phyloP scores from a whole-genome alignment of 2,797 vertebrate species.

The Danio jaintianensis region DNA sequence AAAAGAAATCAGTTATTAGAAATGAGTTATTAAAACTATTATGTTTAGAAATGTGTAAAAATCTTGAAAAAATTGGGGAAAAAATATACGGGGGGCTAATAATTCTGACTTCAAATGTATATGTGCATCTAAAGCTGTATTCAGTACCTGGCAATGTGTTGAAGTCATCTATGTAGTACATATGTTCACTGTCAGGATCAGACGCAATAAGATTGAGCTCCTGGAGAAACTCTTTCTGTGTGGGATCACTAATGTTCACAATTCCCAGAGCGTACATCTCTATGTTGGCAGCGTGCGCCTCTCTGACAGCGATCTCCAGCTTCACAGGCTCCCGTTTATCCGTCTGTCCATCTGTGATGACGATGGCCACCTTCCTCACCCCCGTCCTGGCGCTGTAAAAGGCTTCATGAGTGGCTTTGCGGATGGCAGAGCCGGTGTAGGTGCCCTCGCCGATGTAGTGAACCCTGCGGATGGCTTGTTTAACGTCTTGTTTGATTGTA shows the following conservation, averaged over 20 bases:
- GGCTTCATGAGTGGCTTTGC: conserved; percentile 87
- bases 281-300: conserved; percentile 88
- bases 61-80: too few species aligned
- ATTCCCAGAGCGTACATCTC: conserved; percentile 93
- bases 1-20: too few species aligned
- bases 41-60: too few species aligned
- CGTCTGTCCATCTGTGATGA: conserved; percentile 90
- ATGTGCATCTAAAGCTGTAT: neutral
- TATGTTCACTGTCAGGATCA: conserved; percentile 88
- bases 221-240: conserved; percentile 83
- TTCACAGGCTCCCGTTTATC: conserved; percentile 89
- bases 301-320: conserved; percentile 84
- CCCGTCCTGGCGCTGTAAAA: conserved; percentile 84
- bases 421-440: conserved; percentile 88
- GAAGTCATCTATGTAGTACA: conserved; percentile 91
- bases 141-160: conserved; percentile 87
- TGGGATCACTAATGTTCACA: conserved; percentile 85
- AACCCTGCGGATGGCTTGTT: conserved; percentile 86
- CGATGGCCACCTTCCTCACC: conserved; percentile 88
- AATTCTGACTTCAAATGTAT: too few species aligned
- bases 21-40: too few species aligned
- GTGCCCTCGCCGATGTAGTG: conserved; percentile 92
- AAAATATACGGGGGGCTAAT: too few species aligned
- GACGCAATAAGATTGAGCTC: conserved; percentile 91
- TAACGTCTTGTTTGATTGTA: conserved; percentile 81